A percentile compares a stretch with the other conserved stretches of the same genome.
Conservation (phyloP, 92 coral and sea anemone species). For the Porites evermanni region DNA sequence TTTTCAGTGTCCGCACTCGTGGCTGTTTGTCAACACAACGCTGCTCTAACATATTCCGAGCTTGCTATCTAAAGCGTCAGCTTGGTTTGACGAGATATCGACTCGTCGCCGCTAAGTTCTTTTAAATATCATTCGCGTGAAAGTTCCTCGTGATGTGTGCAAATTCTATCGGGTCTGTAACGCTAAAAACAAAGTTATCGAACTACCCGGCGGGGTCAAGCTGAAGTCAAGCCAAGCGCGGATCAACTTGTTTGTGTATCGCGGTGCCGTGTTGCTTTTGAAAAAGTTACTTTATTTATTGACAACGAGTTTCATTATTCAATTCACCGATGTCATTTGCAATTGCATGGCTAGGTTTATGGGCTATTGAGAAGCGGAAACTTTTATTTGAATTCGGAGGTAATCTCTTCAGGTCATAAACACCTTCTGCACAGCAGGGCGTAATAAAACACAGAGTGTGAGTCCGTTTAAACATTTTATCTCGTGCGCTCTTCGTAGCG, state of each 20-base stretch:
- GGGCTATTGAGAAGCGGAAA: constrained; percentile 20
- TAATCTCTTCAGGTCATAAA: constrained; percentile 11
- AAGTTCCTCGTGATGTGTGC: not conserved
- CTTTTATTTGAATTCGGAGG: constrained; percentile 32
- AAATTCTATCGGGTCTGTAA: not conserved
- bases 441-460: not conserved
- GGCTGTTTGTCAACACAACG: constrained; percentile 37
- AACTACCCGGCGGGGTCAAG: constrained; percentile 15
- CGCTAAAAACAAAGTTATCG: not conserved
- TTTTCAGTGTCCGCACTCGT: constrained; percentile 5
- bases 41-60: constrained; percentile 16
- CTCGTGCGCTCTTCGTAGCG: not conserved
- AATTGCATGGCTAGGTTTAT: not conserved
- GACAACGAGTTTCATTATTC: constrained; percentile 5
- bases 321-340: not conserved
- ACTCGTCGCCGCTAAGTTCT: not conserved
- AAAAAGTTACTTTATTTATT: constrained; percentile 9
- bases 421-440: constrained; percentile 2
- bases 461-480: not conserved
- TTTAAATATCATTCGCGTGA: not conserved
- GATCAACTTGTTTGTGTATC: constrained; percentile 1
- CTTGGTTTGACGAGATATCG: not conserved
- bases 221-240: not conserved
- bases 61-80: constrained; percentile 3
- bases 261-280: constrained; percentile 10